Percentiles rank a stretch among this genome's conserved stretches.
These are phyloP conservation scores for Astreopora myriophthalma DNA, from an alignment of 64 coral and sea anemone species.

Conservation along the genomic window DNA sequence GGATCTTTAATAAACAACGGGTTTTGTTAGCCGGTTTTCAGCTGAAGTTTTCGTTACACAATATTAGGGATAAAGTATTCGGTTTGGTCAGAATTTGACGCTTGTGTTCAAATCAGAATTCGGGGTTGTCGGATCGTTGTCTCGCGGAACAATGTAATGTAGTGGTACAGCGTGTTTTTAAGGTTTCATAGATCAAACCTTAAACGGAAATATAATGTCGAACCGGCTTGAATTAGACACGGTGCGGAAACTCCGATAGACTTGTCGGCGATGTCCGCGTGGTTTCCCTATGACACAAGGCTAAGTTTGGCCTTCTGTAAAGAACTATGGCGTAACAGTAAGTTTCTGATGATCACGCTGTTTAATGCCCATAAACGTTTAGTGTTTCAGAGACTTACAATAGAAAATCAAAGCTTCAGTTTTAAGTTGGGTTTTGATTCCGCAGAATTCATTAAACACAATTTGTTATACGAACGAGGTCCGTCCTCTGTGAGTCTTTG, in stretches of 20 bases:
- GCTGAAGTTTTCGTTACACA: constrained; percentile 17
- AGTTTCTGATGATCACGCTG: neutral
- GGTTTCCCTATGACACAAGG: neutral
- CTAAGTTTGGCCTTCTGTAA: neutral
- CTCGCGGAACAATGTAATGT: neutral
- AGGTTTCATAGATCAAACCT: neutral
- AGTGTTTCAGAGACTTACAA: no score
- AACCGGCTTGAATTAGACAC: neutral
- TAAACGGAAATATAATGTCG: neutral
- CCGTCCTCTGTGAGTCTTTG: no score
- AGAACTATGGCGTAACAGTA: neutral
- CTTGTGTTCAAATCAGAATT: neutral
- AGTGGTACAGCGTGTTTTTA: neutral
- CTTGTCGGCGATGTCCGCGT: neutral
- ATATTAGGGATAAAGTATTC: neutral
- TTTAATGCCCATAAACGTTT: neutral
- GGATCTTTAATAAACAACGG: neutral
- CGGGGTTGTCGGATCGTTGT: neutral
- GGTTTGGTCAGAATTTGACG: neutral
- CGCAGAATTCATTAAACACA: no score
- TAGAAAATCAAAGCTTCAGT: neutral
- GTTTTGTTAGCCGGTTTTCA: neutral
- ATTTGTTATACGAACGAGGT: no score
- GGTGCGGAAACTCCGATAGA: neutral
- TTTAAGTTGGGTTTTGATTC: no score